Conservation (phyloP, 2,113 vertebrate genomes). For the Climacteris rufus region DNA sequence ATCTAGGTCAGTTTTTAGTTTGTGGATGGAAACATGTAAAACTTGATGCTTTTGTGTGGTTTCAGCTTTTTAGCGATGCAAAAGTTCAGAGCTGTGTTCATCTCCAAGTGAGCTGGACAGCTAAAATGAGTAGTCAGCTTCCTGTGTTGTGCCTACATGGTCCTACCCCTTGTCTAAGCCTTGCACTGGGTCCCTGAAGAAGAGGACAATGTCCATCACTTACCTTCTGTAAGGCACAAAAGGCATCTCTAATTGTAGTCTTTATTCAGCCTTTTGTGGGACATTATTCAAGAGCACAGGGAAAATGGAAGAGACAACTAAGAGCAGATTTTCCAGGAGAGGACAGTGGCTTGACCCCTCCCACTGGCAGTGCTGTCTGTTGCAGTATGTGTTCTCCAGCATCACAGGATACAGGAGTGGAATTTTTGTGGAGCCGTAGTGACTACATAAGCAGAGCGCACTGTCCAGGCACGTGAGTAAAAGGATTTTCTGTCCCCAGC, state of each 20-base stretch:
- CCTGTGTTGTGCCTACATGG: background rate
- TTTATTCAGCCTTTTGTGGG: background rate
- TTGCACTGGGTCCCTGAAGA: background rate
- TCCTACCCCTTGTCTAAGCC: background rate
- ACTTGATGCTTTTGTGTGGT: background rate
- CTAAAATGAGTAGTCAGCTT: background rate
- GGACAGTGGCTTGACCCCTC: background rate
- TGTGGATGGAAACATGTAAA: conserved; percentile 50
- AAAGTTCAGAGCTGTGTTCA: background rate
- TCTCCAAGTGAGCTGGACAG: background rate
- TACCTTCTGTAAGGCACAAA: background rate
- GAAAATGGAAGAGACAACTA: background rate
- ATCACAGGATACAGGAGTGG: background rate
- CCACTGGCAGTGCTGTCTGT: background rate
- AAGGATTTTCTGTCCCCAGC: background rate
- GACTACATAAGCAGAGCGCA: background rate
- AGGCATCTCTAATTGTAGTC: background rate
- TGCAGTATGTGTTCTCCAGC: background rate
- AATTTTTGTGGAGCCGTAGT: background rate
- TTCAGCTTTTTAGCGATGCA: background rate
- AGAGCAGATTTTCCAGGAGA: background rate
- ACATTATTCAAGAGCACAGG: background rate
- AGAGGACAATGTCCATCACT: background rate
- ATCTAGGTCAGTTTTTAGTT: conserved; percentile 50
- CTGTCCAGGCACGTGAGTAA: background rate